These are phyloP conservation scores for Rhabdomys dilectus DNA, from an alignment of 2,113 vertebrate species.

Conservation along the genomic window DNA sequence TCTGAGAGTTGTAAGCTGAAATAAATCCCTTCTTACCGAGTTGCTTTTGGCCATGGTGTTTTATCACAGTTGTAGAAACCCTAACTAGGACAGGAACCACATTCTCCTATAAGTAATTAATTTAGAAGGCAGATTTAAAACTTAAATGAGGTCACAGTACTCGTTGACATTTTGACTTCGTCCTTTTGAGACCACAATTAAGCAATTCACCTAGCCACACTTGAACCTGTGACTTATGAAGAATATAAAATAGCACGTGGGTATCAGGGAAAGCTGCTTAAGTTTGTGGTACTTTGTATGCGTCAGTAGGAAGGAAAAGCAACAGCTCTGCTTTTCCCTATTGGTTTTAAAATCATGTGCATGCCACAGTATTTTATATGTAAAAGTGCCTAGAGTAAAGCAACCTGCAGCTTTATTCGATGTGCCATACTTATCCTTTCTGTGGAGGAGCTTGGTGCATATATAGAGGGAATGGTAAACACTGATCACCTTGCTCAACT, in stretches of 20 bases:
- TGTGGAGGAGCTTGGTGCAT: background rate
- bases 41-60: background rate
- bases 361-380: background rate
- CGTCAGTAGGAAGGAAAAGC: background rate
- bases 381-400: background rate
- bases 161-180: background rate
- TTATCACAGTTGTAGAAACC: background rate
- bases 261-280: background rate
- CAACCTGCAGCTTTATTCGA: background rate
- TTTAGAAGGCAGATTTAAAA: background rate
- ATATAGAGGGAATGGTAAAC: background rate
- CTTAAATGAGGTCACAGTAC: background rate
- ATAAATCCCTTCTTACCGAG: background rate
- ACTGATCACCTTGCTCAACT: conserved; percentile 4
- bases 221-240: background rate
- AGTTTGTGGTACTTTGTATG: background rate
- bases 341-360: background rate
- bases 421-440: background rate
- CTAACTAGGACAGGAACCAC: background rate
- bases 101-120: background rate
- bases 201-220: background rate
- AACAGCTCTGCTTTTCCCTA: background rate
- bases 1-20: background rate
- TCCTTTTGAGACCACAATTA: background rate
- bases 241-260: background rate